Evolutionary conservation across 2,797 vertebrate genomes (phyloP).

Genomic region (Rhinophrynus dorsalis): DNA sequence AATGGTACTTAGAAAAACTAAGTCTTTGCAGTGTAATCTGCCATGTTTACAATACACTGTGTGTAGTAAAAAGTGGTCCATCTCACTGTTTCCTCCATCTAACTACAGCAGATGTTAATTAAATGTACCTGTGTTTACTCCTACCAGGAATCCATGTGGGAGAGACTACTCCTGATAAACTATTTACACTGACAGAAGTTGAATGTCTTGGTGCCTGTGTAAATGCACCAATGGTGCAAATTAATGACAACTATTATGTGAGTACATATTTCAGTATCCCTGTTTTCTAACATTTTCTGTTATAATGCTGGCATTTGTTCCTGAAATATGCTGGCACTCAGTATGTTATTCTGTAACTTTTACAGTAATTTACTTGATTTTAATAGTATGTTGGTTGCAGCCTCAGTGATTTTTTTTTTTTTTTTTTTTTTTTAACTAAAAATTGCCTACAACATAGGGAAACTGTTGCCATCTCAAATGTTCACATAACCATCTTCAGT

Average conservation of each 20-base stretch:
- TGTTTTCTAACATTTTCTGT: too few relatives aligned
- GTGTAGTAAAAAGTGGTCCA: too few relatives aligned
- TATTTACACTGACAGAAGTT: conserved; percentile 93
- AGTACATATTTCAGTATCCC: conserved; percentile 75
- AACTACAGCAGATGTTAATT: background rate
- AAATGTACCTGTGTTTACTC: conserved; percentile 34
- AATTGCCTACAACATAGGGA: too few relatives aligned
- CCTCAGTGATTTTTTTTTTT: too few relatives aligned
- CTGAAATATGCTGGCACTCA: too few relatives aligned
- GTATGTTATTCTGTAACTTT: too few relatives aligned
- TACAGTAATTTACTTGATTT: too few relatives aligned
- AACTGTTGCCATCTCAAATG: too few relatives aligned
- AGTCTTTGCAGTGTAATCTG: background rate
- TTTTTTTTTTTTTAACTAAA: too few relatives aligned
- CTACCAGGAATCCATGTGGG: conserved; percentile 89
- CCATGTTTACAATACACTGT: too few relatives aligned
- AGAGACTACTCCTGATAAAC: conserved; percentile 91
- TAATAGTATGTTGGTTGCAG: too few relatives aligned
- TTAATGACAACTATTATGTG: conserved; percentile 98
- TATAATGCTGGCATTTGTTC: background rate
- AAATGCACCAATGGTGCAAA: conserved; percentile 98
- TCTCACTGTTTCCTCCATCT: background rate
- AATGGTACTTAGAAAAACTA: background rate
- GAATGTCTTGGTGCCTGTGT: conserved; percentile 98
- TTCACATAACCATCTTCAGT: too few relatives aligned